phyloP scores from a whole-genome alignment of 64 coral and sea anemone genomes.

The Actinia tenebrosa region DNA sequence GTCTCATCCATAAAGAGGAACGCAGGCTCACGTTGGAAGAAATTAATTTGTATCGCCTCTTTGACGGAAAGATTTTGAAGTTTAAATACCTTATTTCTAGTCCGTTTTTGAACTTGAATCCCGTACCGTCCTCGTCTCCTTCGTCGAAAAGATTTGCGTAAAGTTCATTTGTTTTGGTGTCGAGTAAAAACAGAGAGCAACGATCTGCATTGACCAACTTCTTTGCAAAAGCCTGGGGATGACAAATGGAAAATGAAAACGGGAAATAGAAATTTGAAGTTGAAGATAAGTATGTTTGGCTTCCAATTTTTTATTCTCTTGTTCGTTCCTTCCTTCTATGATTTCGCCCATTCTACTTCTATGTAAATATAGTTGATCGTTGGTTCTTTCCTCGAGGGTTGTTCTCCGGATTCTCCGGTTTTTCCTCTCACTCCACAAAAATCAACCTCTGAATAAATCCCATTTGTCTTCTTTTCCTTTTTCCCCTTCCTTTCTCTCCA shows the following conservation, averaged over 20 bases:
- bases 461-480: background rate
- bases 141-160: constrained; percentile 84
- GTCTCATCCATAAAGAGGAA: too few species aligned
- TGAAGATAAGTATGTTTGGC: background rate
- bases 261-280: too few species aligned
- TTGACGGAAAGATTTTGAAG: too few species aligned
- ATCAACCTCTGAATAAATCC: too few species aligned
- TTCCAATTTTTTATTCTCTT: background rate
- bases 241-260: background rate
- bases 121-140: constrained; percentile 66
- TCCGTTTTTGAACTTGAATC: constrained; percentile 63
- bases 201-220: constrained; percentile 81
- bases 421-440: too few species aligned
- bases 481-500: background rate
- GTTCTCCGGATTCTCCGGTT: too few species aligned
- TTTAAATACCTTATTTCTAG: constrained; percentile 66
- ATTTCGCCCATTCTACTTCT: too few species aligned
- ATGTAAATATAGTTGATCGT: too few species aligned
- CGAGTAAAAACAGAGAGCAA: constrained; percentile 77
- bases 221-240: constrained; percentile 70
- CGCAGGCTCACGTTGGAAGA: too few species aligned
- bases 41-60: too few species aligned
- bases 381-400: too few species aligned
- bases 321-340: background rate
- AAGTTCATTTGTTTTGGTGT: constrained; percentile 51